Conservation (phyloP, 2,113 vertebrate species). For the Cavia aperea region DNA sequence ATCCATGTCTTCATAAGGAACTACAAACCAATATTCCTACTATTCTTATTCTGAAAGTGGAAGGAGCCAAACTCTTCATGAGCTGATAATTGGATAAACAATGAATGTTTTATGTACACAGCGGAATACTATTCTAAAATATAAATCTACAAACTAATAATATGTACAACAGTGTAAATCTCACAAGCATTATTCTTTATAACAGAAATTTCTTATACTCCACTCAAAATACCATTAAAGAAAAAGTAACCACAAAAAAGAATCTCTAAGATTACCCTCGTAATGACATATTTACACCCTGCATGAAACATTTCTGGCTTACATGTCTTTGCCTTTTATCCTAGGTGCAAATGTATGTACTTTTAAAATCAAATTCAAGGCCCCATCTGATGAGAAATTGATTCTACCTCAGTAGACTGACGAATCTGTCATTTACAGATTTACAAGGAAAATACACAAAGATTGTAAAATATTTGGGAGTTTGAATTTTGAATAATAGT, state of each 20-base stretch:
- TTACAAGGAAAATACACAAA: conserved; percentile 29
- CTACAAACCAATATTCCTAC: background rate
- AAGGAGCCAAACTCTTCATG: background rate
- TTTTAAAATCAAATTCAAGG: background rate
- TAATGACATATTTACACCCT: background rate
- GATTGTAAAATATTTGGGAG: background rate
- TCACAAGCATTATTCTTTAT: background rate
- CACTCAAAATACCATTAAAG: background rate
- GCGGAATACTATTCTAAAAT: background rate
- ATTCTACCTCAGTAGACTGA: background rate
- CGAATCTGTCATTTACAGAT: background rate
- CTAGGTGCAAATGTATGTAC: no score
- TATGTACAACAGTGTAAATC: background rate
- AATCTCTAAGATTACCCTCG: background rate
- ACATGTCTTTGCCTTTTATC: background rate
- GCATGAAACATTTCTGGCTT: no score
- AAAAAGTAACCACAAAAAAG: background rate
- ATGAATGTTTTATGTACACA: background rate
- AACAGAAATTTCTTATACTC: background rate
- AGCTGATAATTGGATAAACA: background rate
- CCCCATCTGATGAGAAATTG: background rate
- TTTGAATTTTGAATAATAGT: background rate
- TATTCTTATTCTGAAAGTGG: background rate
- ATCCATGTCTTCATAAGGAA: background rate
- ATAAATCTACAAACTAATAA: background rate